A percentile compares a stretch with the other conserved stretches of the same genome.
phyloP scores from a whole-genome alignment of 2,888 invertebrate species.

The Endomychus coccineus region DNA sequence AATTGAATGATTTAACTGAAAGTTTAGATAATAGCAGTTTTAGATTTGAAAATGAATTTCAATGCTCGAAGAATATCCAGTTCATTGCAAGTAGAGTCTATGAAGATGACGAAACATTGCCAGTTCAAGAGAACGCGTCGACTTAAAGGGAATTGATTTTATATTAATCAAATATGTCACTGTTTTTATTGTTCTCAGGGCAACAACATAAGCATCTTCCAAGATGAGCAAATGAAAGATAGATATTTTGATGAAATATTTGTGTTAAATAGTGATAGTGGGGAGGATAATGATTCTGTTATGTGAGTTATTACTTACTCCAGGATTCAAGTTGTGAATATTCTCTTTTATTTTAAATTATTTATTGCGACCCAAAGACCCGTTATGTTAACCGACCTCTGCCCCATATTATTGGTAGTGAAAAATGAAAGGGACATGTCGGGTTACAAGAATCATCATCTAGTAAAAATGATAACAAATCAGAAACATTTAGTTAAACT shows the following conservation, averaged over 20 bases:
- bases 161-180: too few relatives aligned
- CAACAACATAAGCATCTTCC: too few relatives aligned
- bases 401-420: conserved; percentile 76
- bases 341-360: conserved; percentile 52
- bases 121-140: conserved; percentile 24
- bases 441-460: conserved; percentile 43
- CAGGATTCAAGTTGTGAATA: conserved; percentile 9
- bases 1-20: conserved; percentile 51
- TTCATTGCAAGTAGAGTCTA: conserved; percentile 86
- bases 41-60: conserved; percentile 63
- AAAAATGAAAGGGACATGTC: conserved; percentile 62
- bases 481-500: conserved; percentile 34
- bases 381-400: conserved; percentile 66
- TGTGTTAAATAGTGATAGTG: conserved; percentile 57
- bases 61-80: conserved; percentile 80
- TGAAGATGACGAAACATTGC: conserved; percentile 60
- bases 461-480: conserved; percentile 30
- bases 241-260: conserved; percentile 55
- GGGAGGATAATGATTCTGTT: conserved; percentile 49
- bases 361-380: conserved; percentile 64
- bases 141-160: too few relatives aligned
- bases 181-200: too few relatives aligned
- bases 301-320: conserved; percentile 19
- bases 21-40: conserved; percentile 55
- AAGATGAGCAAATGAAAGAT: conserved; percentile 11